These are phyloP conservation scores for Tetragonula carbonaria DNA, from an alignment of 2,888 invertebrate species.

Conservation along the genomic window DNA sequence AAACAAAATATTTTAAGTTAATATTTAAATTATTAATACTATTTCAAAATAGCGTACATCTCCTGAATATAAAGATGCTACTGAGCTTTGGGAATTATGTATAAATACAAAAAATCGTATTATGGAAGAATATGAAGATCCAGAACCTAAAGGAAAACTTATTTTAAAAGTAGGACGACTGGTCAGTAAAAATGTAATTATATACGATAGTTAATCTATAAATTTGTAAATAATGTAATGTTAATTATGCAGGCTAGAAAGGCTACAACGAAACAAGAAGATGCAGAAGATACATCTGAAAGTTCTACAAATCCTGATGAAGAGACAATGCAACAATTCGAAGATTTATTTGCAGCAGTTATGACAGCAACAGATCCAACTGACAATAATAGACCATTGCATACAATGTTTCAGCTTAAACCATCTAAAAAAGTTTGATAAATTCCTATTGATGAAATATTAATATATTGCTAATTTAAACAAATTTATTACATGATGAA, in stretches of 20 bases:
- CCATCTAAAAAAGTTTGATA: constrained; percentile 91
- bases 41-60: constrained; percentile 87
- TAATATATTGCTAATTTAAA: constrained; percentile 15
- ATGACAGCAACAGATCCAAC: constrained; percentile 93
- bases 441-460: constrained; percentile 24
- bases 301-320: constrained; percentile 90
- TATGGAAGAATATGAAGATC: constrained; percentile 84
- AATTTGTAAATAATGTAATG: neutral
- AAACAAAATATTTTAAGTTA: constrained; percentile 1
- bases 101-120: constrained; percentile 86
- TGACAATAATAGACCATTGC: constrained; percentile 91
- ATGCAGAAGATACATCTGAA: constrained; percentile 89
- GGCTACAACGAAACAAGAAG: constrained; percentile 84
- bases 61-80: constrained; percentile 95
- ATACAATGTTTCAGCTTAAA: constrained; percentile 94
- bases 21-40: constrained; percentile 9
- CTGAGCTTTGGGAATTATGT: constrained; percentile 94
- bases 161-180: constrained; percentile 85
- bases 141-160: constrained; percentile 85
- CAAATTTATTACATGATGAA: constrained; percentile 1
- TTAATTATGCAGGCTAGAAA: constrained; percentile 75
- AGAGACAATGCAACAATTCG: constrained; percentile 90
- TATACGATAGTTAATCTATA: neutral
- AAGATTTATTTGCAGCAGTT: constrained; percentile 94
- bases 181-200: constrained; percentile 73